Percentiles rank a stretch among this genome's conserved stretches.
phyloP scores from a whole-genome alignment of 2,888 invertebrate species.

The Pollenia angustigena region DNA sequence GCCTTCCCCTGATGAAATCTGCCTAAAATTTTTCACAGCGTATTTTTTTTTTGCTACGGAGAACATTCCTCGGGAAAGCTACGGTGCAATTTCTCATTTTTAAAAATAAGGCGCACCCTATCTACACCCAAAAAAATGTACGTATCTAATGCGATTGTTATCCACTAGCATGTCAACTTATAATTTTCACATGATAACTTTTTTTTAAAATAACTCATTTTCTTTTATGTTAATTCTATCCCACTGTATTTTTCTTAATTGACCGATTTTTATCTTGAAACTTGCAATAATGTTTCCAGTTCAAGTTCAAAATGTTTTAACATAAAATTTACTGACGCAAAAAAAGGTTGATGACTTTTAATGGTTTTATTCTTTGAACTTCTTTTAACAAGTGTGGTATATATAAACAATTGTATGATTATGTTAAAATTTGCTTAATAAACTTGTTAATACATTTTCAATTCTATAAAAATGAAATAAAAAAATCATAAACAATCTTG shows the following conservation, averaged over 20 bases:
- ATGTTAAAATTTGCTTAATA: too few relatives aligned
- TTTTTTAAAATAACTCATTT: not conserved
- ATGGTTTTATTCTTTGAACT: not conserved
- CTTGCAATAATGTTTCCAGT: constrained; percentile 10
- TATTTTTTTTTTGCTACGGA: too few relatives aligned
- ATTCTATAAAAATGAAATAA: not conserved
- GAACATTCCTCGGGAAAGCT: too few relatives aligned
- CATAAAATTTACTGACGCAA: not conserved
- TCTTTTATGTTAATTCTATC: not conserved
- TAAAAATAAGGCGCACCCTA: too few relatives aligned
- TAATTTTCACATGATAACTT: not conserved
- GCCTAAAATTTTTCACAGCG: too few relatives aligned
- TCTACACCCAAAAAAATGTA: too few relatives aligned
- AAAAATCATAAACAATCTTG: not conserved
- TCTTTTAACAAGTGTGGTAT: not conserved
- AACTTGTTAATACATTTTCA: too few relatives aligned
- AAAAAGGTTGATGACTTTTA: constrained; percentile 22
- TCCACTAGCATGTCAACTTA: too few relatives aligned
- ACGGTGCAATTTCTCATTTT: too few relatives aligned
- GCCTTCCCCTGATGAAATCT: too few relatives aligned
- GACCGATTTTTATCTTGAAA: not conserved
- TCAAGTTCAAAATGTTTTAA: constrained; percentile 22
- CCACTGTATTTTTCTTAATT: not conserved
- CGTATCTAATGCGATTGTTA: too few relatives aligned
- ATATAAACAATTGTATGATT: too few relatives aligned